Base-by-base conservation (phyloP, 1,140 invertebrate species). In the Acyrthosiphon pisum region DNA sequence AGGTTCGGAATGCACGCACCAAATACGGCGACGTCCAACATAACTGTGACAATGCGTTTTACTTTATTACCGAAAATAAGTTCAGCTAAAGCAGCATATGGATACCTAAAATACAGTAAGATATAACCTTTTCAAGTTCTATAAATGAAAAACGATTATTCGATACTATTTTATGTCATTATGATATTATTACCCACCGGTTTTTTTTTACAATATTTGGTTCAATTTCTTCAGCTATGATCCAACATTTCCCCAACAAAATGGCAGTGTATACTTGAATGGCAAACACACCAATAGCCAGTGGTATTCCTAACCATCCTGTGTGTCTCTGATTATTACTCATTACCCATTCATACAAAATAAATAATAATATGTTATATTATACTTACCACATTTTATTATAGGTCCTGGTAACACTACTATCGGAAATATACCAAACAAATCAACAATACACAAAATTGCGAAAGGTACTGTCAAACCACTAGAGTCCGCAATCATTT, bases 391-490 rank as follows among this genome's bases (percentile, higher is more conserved):
- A 94, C 97, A 97, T 94, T 97, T 95, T 35, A 97, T 96, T 37
- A 98, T 96, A 37, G 97, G 95, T 93, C 96, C 96, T 0, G 97
- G 97, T 91, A 98, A 94, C 9, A 97, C 96, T 2, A 98, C 96
- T 6, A 98, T 96, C 0, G 97, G 97, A 94, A 98, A 98, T 0
- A 98, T 97, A 60, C 97, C 97, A 94, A 98, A 98, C 88, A 98
- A 96, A 95, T 98, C 97, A 18, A 98, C 95, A 35, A 98, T 96
- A 94, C 97, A 98, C 30, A 97, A 95, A 18, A 96, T 96, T 0
- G 97, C 96, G 94, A 97, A 97, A 76, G 97, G 94, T 1, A 97
- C 95, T 30, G 97, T 96, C 23, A 97, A 95, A 1, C 96, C 96
- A 14, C 14, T 20, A n/a, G 89, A n/a, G 26, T 90, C 53, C 37